Evolutionary conservation across 1,140 invertebrate species (phyloP).

Genomic region (Hyles euphorbiae): DNA sequence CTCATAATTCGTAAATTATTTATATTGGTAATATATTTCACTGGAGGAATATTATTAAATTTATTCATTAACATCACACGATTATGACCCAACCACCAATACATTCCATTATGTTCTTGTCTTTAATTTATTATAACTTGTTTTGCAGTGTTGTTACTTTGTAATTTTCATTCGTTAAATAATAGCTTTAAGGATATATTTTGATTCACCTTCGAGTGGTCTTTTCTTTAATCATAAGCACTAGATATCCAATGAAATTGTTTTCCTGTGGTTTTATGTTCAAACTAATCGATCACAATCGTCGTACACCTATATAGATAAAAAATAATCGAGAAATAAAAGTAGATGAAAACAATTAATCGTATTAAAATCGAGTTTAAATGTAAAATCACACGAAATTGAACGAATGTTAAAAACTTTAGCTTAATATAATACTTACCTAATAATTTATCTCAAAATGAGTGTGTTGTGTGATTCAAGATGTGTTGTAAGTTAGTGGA

Average conservation of each 20-base stretch:
- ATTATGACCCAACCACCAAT: conserved; percentile 24
- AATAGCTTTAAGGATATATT: conserved; percentile 1
- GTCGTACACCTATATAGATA: conserved; percentile 10
- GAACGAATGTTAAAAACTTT: conserved; percentile 40
- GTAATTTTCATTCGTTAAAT: neutral
- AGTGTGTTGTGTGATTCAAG: conserved; percentile 21
- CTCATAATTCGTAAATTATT: conserved; percentile 33
- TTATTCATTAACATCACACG: conserved; percentile 40
- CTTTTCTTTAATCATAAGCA: conserved; percentile 6
- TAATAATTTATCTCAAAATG: conserved; percentile 52
- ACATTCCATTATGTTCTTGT: conserved; percentile 54
- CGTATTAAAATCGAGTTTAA: conserved; percentile 30
- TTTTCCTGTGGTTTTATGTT: conserved; percentile 39
- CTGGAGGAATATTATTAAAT: conserved; percentile 44
- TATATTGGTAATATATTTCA: conserved; percentile 43
- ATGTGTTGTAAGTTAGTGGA: conserved; percentile 1
- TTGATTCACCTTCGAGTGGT: neutral
- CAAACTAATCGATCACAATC: conserved; percentile 19
- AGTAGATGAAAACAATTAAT: conserved; percentile 7
- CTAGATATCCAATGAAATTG: conserved; percentile 18
- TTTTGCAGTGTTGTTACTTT: conserved; percentile 4
- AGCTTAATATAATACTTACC: conserved; percentile 47
- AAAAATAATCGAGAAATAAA: conserved; percentile 2
- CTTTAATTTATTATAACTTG: conserved; percentile 10
- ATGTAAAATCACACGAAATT: conserved; percentile 46